phyloP scores from a whole-genome alignment of 2,888 invertebrate species.

The Chirona hameri region DNA sequence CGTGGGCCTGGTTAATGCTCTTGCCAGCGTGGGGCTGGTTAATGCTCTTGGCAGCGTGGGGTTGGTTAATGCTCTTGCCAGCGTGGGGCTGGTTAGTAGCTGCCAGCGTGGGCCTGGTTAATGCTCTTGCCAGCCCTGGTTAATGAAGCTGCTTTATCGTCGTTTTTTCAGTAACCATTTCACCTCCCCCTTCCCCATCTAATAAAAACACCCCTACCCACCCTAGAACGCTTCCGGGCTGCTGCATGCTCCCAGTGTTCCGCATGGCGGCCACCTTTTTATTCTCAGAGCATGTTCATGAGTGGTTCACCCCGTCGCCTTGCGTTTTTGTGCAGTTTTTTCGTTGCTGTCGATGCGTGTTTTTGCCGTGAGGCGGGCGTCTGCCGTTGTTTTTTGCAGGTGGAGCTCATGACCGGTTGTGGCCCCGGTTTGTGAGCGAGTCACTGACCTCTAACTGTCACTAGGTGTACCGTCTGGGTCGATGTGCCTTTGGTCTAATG shows the following conservation, averaged over 20 bases:
- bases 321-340: background rate
- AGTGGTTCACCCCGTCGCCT: background rate
- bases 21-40: too few species aligned
- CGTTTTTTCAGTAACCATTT: too few species aligned
- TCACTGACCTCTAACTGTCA: background rate
- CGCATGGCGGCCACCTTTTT: background rate
- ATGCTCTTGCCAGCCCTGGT: background rate
- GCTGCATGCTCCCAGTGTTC: background rate
- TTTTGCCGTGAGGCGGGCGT: background rate
- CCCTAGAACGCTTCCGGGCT: background rate
- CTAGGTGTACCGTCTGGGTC: too few species aligned
- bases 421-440: background rate
- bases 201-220: too few species aligned
- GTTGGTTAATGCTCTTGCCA: too few species aligned
- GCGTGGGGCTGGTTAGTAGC: too few species aligned
- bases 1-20: too few species aligned
- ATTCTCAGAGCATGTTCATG: background rate
- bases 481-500: too few species aligned
- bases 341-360: background rate
- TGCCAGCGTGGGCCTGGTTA: too few species aligned
- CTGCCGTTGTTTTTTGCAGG: background rate
- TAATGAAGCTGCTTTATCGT: background rate
- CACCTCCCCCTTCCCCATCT: too few species aligned
- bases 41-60: too few species aligned
- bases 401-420: background rate